Conservation (phyloP, 2,113 vertebrate species). For the Xiphias gladius region DNA sequence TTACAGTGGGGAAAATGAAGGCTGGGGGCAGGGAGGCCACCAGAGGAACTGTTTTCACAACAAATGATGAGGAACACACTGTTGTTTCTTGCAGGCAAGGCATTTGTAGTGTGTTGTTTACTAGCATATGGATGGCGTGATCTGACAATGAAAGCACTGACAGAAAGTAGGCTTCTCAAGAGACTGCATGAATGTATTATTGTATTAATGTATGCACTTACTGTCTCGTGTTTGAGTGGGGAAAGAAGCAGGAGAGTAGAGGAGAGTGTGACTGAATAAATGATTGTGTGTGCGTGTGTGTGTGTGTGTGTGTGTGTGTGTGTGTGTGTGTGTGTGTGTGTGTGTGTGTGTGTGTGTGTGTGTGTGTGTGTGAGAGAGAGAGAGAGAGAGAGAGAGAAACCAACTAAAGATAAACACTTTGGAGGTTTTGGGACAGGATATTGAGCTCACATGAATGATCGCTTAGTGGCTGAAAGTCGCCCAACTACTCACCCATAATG, state of each 20-base stretch:
- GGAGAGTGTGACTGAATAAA: conserved; percentile 24
- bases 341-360: conserved; percentile 70
- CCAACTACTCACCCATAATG: conserved; percentile 76
- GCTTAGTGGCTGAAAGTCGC: conserved; percentile 59
- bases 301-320: conserved; percentile 72
- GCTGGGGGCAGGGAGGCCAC: conserved; percentile 87
- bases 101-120: conserved; percentile 92
- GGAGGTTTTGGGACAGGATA: conserved; percentile 87
- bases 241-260: conserved; percentile 6
- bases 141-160: conserved; percentile 84
- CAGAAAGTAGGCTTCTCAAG: conserved; percentile 36
- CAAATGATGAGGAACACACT: conserved; percentile 92
- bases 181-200: conserved; percentile 15
- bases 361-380: conserved; percentile 11
- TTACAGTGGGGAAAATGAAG: conserved; percentile 91
- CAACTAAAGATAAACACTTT: conserved; percentile 85
- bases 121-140: conserved; percentile 84
- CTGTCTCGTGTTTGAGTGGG: conserved; percentile 42
- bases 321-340: conserved; percentile 30
- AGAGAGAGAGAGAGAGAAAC: conserved; percentile 12
- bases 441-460: conserved; percentile 83
- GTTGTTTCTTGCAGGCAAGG: conserved; percentile 89
- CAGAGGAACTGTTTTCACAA: conserved; percentile 92
- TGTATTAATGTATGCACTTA: conserved; percentile 19
- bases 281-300: conserved; percentile 26